Base-by-base conservation (phyloP, 2,113 vertebrate species). In the Myotis davidii region DNA sequence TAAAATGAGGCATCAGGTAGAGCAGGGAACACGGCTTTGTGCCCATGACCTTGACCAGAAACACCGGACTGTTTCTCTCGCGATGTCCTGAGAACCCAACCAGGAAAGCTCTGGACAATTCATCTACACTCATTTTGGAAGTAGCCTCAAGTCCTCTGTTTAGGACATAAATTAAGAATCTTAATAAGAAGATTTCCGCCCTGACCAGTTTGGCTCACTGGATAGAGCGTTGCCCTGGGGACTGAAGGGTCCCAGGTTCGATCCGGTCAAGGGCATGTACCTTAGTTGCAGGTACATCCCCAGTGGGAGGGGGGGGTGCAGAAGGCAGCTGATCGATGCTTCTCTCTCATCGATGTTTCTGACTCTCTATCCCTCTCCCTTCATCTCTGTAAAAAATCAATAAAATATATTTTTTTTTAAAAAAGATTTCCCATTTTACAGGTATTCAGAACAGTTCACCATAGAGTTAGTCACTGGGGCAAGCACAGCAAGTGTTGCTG, bases 11-110 rank as follows among this genome's bases (percentile, higher is more conserved):
- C 2, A 0, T 4, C 0, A 0, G 11, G 39, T 14, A 61, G 67
- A 0, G 42, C 27, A 0, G 8, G 29, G 48, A 42, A 27, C 67
- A 0, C 0, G 3, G 16, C 82, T 27, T 0, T 4, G 12, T 2
- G 4, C 21, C 42, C 20, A 2, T 25, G 21, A 9, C 39, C 0
- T 0, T 42, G 34, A 9, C 27, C 0, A 0, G 78, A 73, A 94
- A 42, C 13, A 9, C 11, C 20, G 4, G 13, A 27, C 59, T 17
- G 25, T 88, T 48, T 69, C 76, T 56, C 69, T 67, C 0, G 18
- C 0, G 0, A 29, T 4, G 3, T 9, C 42, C 54, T 25, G 82
- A 89, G 78, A 64, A 7, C 25, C 18, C 3, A 72, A 6, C 5
- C 3, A 0, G 27, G 48, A 73, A 18, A 81, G 32, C 8, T 39